phyloP scores from a whole-genome alignment of 2,113 vertebrate genomes.

The Epinephelus lanceolatus region DNA sequence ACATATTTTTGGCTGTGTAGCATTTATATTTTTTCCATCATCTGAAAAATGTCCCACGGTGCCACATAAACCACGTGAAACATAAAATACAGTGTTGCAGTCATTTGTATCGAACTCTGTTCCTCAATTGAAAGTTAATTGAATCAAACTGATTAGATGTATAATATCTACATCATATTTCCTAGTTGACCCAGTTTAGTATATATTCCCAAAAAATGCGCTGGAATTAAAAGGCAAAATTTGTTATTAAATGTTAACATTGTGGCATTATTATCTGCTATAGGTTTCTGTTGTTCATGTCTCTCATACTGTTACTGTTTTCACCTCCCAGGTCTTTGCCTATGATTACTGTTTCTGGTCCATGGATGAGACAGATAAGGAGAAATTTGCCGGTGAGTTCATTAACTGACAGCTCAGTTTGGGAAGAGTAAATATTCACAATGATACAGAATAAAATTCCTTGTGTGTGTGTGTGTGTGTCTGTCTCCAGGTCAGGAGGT shows the following conservation, averaged over 20 bases:
- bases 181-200: not conserved
- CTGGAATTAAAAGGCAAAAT: not conserved
- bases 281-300: not conserved
- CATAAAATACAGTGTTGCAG: not conserved
- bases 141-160: not conserved
- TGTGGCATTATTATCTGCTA: not conserved
- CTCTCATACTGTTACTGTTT: slow-evolving; percentile 12
- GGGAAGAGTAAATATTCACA: not conserved
- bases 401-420: not conserved
- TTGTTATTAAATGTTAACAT: not conserved
- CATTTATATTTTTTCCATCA: slow-evolving; percentile 4
- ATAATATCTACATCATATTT: not conserved
- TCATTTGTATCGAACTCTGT: not conserved
- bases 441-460: not conserved
- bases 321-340: slow-evolving; percentile 89
- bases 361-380: slow-evolving; percentile 94
- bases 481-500: slow-evolving; percentile 92
- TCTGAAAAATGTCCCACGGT: not conserved
- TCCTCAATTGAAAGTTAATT: not conserved
- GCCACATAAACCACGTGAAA: slow-evolving; percentile 1
- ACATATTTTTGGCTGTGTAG: not conserved
- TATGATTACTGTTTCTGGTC: slow-evolving; percentile 99
- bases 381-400: slow-evolving; percentile 92
- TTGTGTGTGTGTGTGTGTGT: slow-evolving; percentile 23
- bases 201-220: not conserved